Conservation (phyloP, 2,888 invertebrate species). For the Lymantria monacha region DNA sequence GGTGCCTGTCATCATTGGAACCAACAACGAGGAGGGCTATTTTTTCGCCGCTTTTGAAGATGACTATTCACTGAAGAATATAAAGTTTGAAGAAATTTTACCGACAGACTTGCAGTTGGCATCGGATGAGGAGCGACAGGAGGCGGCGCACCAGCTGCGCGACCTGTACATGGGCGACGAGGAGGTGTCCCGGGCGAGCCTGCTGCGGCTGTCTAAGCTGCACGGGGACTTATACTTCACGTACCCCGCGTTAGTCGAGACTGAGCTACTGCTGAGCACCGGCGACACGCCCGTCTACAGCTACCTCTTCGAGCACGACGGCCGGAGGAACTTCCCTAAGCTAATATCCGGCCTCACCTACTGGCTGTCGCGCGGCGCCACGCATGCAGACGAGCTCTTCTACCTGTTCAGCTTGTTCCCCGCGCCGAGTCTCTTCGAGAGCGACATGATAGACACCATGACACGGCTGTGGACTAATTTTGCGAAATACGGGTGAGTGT, state of each 20-base stretch:
- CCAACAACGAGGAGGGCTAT: constrained; percentile 31
- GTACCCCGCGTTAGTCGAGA: constrained; percentile 27
- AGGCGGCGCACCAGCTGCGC: constrained; percentile 28
- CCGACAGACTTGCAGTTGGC: constrained; percentile 7
- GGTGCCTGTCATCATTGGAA: constrained; percentile 35
- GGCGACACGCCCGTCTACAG: constrained; percentile 27
- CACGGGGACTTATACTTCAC: constrained; percentile 30
- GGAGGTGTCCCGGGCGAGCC: constrained; percentile 42
- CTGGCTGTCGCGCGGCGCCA: constrained; percentile 21
- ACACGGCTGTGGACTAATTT: constrained; percentile 34
- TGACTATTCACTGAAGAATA: background rate
- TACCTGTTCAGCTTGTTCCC: constrained; percentile 26
- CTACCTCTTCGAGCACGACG: constrained; percentile 32
- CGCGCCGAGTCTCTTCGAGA: constrained; percentile 19
- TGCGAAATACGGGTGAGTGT: constrained; percentile 27
- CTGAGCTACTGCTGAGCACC: constrained; percentile 17
- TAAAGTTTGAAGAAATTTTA: constrained; percentile 6
- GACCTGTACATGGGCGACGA: constrained; percentile 51
- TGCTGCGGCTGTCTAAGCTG: constrained; percentile 38
- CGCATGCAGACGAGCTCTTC: constrained; percentile 40
- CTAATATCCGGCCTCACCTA: constrained; percentile 4
- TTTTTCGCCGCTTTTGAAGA: constrained; percentile 13
- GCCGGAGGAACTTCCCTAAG: constrained; percentile 34
- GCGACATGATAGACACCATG: constrained; percentile 22
- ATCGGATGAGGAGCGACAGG: constrained; percentile 2